Percentiles rank a stretch among this genome's conserved stretches.
These are phyloP conservation scores for Crotalus viridis DNA, from an alignment of 2,113 vertebrate species.

Conservation along the genomic window DNA sequence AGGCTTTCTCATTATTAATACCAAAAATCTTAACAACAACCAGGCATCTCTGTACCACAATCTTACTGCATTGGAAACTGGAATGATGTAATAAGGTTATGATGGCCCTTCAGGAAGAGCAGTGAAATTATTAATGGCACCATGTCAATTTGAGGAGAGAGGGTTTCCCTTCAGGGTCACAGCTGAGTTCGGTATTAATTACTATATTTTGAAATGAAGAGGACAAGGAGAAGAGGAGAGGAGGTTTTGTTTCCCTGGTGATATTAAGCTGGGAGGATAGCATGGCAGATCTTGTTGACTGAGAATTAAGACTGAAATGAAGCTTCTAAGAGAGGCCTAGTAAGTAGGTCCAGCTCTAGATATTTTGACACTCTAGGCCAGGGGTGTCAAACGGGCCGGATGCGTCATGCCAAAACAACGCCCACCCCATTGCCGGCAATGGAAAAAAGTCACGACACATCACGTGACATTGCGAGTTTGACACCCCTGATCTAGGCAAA, in stretches of 20 bases:
- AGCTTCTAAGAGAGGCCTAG: not conserved
- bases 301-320: constrained; percentile 39
- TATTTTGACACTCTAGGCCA: not conserved
- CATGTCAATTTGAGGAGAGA: not conserved
- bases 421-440: no score
- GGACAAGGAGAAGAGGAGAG: constrained; percentile 34
- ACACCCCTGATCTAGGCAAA: not conserved
- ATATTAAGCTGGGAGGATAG: not conserved
- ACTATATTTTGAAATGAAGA: constrained; percentile 7
- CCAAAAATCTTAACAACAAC: constrained; percentile 37
- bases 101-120: not conserved
- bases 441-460: no score
- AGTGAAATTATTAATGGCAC: constrained; percentile 15
- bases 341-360: not conserved
- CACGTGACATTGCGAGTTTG: no score
- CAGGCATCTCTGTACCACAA: not conserved
- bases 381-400: no score
- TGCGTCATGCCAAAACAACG: no score
- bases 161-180: constrained; percentile 34
- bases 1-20: constrained; percentile 51
- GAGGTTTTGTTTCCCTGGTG: constrained; percentile 56
- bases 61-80: constrained; percentile 36
- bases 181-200: not conserved
- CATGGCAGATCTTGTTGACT: constrained; percentile 16
- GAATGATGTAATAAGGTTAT: constrained; percentile 34